These are phyloP conservation scores for Nothoprocta pentlandii DNA, from an alignment of 2,113 vertebrate genomes.

Conservation along the genomic window DNA sequence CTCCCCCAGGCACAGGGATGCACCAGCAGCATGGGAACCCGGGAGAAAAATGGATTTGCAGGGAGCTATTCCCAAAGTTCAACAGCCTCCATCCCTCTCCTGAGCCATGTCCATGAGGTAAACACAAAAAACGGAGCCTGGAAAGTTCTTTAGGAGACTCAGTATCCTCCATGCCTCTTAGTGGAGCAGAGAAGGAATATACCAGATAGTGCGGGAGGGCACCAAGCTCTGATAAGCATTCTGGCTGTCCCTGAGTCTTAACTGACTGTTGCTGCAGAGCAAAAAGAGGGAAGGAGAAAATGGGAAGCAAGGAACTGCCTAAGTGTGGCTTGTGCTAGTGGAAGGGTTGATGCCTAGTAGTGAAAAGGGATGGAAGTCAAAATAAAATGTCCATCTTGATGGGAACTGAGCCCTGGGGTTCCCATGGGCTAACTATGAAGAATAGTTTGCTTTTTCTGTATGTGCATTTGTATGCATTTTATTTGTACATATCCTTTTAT, in stretches of 20 bases:
- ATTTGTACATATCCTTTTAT: background rate
- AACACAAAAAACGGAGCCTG: background rate
- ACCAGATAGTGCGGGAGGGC: background rate
- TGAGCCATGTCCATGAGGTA: background rate
- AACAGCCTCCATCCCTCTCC: background rate
- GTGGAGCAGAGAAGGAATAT: background rate
- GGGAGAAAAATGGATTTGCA: background rate
- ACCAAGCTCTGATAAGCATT: background rate
- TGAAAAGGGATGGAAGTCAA: constrained; percentile 24
- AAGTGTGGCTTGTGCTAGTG: background rate
- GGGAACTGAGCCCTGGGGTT: background rate
- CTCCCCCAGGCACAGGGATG: background rate
- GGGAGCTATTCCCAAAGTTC: background rate
- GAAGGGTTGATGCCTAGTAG: background rate
- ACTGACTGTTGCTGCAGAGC: background rate
- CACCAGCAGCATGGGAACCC: background rate
- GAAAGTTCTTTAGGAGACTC: background rate
- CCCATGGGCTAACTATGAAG: background rate
- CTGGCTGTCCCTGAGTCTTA: background rate
- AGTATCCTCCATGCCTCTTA: rapidly evolving
- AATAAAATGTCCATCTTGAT: background rate
- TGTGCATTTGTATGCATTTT: background rate
- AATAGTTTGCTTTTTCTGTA: background rate
- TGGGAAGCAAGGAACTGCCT: background rate
- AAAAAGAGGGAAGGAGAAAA: background rate